phyloP scores from a whole-genome alignment of 2,888 invertebrate species.

The Cyaniris semiargus region DNA sequence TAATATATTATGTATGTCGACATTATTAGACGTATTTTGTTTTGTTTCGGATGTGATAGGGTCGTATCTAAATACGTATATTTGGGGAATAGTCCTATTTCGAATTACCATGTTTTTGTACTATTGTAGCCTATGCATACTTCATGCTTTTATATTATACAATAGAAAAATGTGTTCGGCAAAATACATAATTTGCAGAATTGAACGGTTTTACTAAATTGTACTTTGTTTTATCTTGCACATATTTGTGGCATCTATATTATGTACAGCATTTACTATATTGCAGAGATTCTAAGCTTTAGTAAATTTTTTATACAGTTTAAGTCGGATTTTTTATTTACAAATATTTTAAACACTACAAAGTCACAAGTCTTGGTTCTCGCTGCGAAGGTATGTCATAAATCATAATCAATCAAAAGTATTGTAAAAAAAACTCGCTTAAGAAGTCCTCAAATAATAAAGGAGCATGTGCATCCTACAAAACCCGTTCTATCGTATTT shows the following conservation, averaged over 20 bases:
- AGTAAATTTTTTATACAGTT: no score
- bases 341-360: no score
- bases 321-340: no score
- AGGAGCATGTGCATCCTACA: neutral
- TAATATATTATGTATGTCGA: neutral
- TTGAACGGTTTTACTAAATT: neutral
- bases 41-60: neutral
- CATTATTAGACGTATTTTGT: slow-evolving; percentile 3
- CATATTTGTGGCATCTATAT: neutral
- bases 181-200: neutral
- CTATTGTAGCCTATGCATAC: neutral
- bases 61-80: neutral
- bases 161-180: neutral
- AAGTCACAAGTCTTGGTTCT: neutral
- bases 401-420: neutral
- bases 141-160: neutral
- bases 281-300: no score
- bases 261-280: no score
- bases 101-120: neutral
- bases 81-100: neutral
- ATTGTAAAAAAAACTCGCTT: neutral
- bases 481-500: slow-evolving; percentile 4
- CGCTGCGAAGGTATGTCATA: neutral
- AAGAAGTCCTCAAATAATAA: neutral
- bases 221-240: neutral